Evolutionary conservation across 1,140 invertebrate genomes (phyloP).

Genomic region (Lucilia sericata): DNA sequence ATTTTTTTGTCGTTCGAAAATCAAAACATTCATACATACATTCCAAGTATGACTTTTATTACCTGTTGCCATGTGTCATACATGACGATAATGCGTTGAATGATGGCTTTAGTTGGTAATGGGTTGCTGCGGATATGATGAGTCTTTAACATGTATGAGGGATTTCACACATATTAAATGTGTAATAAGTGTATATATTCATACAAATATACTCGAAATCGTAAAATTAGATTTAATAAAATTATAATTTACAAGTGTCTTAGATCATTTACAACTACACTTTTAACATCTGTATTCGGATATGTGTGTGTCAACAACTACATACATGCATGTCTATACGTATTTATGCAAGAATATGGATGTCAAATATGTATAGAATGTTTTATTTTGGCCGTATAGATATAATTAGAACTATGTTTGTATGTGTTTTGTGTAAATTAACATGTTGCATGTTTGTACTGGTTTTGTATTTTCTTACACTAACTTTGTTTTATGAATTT

Average conservation of each 20-base stretch:
- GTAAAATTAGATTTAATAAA: conserved; percentile 17
- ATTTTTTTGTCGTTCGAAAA: background rate
- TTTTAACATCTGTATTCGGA: no score
- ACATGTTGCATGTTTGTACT: conserved; percentile 12
- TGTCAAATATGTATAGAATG: background rate
- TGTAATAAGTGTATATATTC: no score
- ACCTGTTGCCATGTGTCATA: background rate
- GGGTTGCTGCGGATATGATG: background rate
- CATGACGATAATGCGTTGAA: background rate
- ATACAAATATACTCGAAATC: background rate
- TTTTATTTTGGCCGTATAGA: background rate
- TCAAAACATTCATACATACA: background rate
- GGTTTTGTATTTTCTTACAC: no score
- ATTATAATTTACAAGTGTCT: conserved; percentile 5
- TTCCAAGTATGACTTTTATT: background rate
- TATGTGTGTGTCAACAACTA: no score
- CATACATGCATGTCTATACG: background rate
- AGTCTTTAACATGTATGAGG: background rate
- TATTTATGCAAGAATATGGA: background rate
- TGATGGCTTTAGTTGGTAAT: background rate
- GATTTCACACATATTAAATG: background rate
- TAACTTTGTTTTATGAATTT: no score
- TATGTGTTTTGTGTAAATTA: background rate
- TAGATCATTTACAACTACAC: background rate
- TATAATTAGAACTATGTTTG: background rate